Evolutionary conservation across 2,113 vertebrate species (phyloP).

Genomic region (Gambusia holbrooki): DNA sequence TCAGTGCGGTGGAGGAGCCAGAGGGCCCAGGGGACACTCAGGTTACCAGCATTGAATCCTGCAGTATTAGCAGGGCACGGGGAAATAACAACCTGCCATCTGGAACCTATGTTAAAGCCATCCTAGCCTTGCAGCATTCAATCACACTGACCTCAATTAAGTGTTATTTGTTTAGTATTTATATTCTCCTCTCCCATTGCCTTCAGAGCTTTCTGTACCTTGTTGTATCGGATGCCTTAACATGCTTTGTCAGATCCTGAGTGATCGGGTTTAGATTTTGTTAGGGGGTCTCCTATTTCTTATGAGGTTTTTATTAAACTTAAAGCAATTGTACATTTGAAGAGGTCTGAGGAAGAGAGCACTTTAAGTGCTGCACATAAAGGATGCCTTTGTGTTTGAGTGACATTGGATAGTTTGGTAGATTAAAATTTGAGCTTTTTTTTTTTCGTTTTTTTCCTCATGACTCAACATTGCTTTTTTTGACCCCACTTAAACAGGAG

Average conservation of each 20-base stretch:
- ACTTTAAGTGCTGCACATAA: conserved; percentile 64
- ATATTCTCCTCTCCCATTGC: conserved; percentile 56
- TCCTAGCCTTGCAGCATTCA: conserved; percentile 64
- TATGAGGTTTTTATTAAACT: conserved; percentile 56
- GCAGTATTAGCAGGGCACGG: conserved; percentile 77
- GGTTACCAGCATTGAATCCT: conserved; percentile 83
- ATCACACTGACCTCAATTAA: conserved; percentile 80
- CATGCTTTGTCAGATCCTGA: conserved; percentile 37
- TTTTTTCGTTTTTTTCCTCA: conserved; percentile 48
- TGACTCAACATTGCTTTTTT: conserved; percentile 60
- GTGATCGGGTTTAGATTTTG: conserved; percentile 30
- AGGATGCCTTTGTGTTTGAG: conserved; percentile 67
- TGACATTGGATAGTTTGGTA: conserved; percentile 49
- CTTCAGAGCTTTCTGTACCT: conserved; percentile 40
- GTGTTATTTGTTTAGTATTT: conserved; percentile 78
- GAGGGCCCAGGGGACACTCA: conserved; percentile 80
- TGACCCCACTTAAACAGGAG: conserved; percentile 75
- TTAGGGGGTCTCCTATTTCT: conserved; percentile 17
- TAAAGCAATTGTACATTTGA: conserved; percentile 56
- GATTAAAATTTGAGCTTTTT: conserved; percentile 62
- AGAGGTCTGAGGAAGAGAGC: conserved; percentile 61
- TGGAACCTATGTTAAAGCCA: conserved; percentile 76
- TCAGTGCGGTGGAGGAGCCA: conserved; percentile 79
- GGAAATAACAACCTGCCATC: conserved; percentile 87
- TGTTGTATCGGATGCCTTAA: conserved; percentile 30